Conservation (phyloP, 2,113 vertebrate genomes). For the Phodopus roborovskii region DNA sequence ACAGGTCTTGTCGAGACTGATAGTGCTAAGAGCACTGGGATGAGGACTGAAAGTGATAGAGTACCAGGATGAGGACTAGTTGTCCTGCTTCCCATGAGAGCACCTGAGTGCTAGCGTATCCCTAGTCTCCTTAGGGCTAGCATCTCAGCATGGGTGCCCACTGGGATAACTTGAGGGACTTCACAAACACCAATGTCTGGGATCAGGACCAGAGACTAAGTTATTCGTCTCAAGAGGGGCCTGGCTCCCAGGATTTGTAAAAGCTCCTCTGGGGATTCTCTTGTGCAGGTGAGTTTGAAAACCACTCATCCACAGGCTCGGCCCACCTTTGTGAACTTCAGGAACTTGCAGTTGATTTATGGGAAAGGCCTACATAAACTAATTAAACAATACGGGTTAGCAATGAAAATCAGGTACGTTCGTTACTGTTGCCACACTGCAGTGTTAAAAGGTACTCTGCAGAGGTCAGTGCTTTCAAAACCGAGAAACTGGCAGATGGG, state of each 20-base stretch:
- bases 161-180: background rate
- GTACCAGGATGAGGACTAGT: background rate
- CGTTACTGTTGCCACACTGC: background rate
- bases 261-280: background rate
- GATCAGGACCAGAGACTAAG: constrained; percentile 6
- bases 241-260: background rate
- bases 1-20: background rate
- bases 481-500: constrained; percentile 7
- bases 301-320: background rate
- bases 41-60: background rate
- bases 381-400: background rate
- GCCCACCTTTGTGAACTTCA: background rate
- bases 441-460: background rate
- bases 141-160: background rate
- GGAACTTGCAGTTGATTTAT: constrained; percentile 3
- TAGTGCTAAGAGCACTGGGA: background rate
- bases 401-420: constrained; percentile 36
- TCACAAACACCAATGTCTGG: background rate
- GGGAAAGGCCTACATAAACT: background rate
- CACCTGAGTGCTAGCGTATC: background rate
- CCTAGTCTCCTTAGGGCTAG: background rate
- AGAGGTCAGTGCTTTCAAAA: constrained; percentile 32
- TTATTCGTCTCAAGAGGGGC: background rate
- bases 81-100: background rate
- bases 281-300: background rate